Evolutionary conservation across 2,888 invertebrate species (phyloP).

Genomic region (Tiliacea citrago): DNA sequence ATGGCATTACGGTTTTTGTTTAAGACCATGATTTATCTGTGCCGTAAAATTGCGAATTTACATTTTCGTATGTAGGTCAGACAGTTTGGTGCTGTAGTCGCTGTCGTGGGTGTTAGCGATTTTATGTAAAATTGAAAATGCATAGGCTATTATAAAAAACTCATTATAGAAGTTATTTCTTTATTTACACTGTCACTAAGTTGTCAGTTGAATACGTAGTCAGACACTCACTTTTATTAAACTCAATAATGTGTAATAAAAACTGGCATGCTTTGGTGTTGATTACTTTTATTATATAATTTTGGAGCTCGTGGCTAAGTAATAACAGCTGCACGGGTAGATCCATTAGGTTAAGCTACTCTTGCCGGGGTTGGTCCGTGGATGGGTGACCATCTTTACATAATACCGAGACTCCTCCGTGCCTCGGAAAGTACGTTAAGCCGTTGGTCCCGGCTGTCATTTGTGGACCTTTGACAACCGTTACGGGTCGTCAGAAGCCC

Average conservation of each 20-base stretch:
- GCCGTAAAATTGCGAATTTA: constrained; percentile 45
- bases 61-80: constrained; percentile 46
- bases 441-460: no score
- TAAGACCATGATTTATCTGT: constrained; percentile 32
- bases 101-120: neutral
- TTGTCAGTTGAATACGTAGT: neutral
- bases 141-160: neutral
- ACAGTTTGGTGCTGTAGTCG: constrained; percentile 15
- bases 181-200: neutral
- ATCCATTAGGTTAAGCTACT: no score
- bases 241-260: no score
- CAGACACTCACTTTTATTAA: no score
- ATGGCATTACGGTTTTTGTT: constrained; percentile 51
- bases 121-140: constrained; percentile 8
- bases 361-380: no score
- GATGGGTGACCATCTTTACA: no score
- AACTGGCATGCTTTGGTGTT: neutral
- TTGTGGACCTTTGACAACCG: no score
- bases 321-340: no score
- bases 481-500: no score
- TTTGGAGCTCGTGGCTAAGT: no score
- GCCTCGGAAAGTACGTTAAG: no score
- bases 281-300: neutral
- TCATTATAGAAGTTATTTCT: neutral
- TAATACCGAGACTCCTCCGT: no score